phyloP scores from a whole-genome alignment of 2,888 invertebrate species.

The Macaria liturata region DNA sequence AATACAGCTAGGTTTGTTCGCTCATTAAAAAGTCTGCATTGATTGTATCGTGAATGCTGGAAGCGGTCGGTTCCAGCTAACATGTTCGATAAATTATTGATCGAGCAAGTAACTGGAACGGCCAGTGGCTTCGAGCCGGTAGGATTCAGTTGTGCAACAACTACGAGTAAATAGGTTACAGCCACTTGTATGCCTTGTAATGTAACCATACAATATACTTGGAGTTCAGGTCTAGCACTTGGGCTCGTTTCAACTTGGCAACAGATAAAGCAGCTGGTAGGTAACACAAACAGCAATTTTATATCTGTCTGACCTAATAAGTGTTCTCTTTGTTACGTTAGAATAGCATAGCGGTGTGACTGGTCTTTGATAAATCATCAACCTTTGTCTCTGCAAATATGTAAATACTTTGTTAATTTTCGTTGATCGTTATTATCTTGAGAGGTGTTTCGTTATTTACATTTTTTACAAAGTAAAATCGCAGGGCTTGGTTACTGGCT shows the following conservation, averaged over 20 bases:
- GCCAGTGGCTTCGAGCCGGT: constrained; percentile 48
- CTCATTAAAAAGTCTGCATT: constrained; percentile 22
- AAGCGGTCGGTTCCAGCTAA: constrained; percentile 32
- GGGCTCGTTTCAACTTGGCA: constrained; percentile 23
- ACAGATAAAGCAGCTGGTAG: no score
- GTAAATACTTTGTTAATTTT: no score
- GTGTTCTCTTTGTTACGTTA: no score
- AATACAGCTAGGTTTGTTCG: constrained; percentile 10
- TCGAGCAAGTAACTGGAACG: constrained; percentile 54
- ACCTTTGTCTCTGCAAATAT: no score
- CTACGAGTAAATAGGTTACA: constrained; percentile 66
- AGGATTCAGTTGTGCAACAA: constrained; percentile 61
- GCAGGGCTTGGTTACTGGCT: no score
- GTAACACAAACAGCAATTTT: no score
- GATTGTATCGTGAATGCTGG: constrained; percentile 18
- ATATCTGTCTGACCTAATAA: no score
- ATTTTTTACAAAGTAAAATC: no score
- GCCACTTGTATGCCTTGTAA: constrained; percentile 37
- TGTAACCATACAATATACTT: constrained; percentile 48
- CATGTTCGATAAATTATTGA: constrained; percentile 52
- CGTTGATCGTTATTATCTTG: no score
- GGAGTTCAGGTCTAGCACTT: constrained; percentile 36
- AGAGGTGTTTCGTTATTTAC: no score
- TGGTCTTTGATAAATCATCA: no score
- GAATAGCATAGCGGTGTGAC: no score